These are phyloP conservation scores for Conchocele bisecta DNA, from an alignment of 2,888 invertebrate species.

Conservation along the genomic window DNA sequence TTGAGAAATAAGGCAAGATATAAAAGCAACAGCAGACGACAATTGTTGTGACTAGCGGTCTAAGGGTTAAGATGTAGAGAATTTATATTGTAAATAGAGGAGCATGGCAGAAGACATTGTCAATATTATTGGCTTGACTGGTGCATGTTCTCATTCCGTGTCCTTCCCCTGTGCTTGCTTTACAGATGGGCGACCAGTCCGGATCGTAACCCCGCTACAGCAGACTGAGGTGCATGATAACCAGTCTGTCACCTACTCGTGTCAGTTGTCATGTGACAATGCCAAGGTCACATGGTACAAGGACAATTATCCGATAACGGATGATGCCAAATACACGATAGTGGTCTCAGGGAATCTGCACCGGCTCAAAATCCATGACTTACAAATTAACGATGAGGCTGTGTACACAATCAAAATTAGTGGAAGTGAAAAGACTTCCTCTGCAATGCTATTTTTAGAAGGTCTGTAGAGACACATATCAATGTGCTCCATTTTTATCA, in stretches of 20 bases:
- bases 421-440: slow-evolving; percentile 61
- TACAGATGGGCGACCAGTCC: slow-evolving; percentile 58
- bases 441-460: slow-evolving; percentile 67
- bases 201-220: slow-evolving; percentile 51
- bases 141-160: background rate
- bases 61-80: too few relatives aligned
- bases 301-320: slow-evolving; percentile 68
- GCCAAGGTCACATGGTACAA: slow-evolving; percentile 91
- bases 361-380: slow-evolving; percentile 68
- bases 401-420: slow-evolving; percentile 68
- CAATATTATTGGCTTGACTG: background rate
- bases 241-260: slow-evolving; percentile 81
- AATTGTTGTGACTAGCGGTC: too few relatives aligned
- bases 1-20: too few relatives aligned
- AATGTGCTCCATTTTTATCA: too few relatives aligned
- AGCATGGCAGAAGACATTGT: slow-evolving; percentile 2
- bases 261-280: slow-evolving; percentile 91
- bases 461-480: slow-evolving; percentile 61
- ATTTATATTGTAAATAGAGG: too few relatives aligned
- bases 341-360: slow-evolving; percentile 70
- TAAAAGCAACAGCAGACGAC: too few relatives aligned
- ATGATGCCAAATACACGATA: slow-evolving; percentile 65
- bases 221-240: slow-evolving; percentile 48
- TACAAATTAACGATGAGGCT: slow-evolving; percentile 68
- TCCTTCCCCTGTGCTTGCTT: slow-evolving; percentile 41